These are phyloP conservation scores for Chaetodon auriga DNA, from an alignment of 2,113 vertebrate genomes.

Conservation along the genomic window DNA sequence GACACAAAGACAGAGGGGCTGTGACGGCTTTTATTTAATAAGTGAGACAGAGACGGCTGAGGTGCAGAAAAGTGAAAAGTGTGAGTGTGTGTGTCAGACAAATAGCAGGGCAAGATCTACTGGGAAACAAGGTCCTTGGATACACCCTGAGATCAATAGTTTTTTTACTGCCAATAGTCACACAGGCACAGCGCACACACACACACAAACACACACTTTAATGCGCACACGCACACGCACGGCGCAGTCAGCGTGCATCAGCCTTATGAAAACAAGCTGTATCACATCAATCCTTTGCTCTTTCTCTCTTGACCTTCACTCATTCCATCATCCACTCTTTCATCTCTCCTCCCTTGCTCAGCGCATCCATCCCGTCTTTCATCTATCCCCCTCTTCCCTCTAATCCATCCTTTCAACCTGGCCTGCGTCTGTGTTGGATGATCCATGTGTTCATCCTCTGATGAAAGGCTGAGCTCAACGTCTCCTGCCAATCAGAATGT, in stretches of 20 bases:
- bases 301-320: constrained; percentile 79
- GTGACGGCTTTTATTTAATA: constrained; percentile 48
- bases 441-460: constrained; percentile 71
- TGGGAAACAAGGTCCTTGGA: constrained; percentile 43
- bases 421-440: constrained; percentile 52
- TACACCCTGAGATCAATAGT: constrained; percentile 59
- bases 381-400: constrained; percentile 69
- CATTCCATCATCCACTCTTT: constrained; percentile 76
- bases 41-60: constrained; percentile 39
- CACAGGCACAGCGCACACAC: constrained; percentile 21
- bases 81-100: constrained; percentile 9
- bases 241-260: constrained; percentile 35
- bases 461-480: constrained; percentile 68
- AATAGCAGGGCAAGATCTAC: constrained; percentile 33
- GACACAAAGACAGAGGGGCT: constrained; percentile 2
- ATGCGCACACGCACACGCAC: constrained; percentile 12
- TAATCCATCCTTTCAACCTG: constrained; percentile 76
- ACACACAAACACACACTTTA: constrained; percentile 7
- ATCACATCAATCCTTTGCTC: constrained; percentile 75
- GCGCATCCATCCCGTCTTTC: constrained; percentile 71
- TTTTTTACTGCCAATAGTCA: constrained; percentile 36
- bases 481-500: constrained; percentile 63
- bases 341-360: constrained; percentile 68
- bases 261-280: constrained; percentile 78
- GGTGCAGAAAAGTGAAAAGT: background rate